Conservation (phyloP, 2,888 invertebrate species). For the Tachina fera region DNA sequence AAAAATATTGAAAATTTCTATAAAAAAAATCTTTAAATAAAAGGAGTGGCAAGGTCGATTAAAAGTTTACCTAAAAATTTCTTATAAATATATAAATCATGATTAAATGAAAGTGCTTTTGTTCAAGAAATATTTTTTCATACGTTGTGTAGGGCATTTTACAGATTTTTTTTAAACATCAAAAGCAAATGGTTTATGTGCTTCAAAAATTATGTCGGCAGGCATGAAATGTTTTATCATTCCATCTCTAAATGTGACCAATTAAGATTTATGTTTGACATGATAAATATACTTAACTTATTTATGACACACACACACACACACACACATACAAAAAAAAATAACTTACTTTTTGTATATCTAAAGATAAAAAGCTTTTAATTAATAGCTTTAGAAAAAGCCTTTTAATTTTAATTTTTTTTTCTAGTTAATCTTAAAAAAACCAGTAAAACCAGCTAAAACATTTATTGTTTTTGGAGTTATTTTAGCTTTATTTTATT, state of each 20-base stretch:
- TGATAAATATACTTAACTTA: constrained; percentile 62
- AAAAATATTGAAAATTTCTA: background rate
- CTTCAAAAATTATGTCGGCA: constrained; percentile 14
- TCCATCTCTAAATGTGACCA: constrained; percentile 52
- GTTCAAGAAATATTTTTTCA: no score
- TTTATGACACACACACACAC: constrained; percentile 51
- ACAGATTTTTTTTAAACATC: background rate
- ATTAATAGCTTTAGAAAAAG: constrained; percentile 6
- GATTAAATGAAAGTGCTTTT: no score
- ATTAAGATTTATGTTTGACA: constrained; percentile 69
- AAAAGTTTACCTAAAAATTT: background rate
- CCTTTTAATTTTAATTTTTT: background rate
- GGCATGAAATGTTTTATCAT: constrained; percentile 54
- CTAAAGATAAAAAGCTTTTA: background rate
- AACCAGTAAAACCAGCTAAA: constrained; percentile 33
- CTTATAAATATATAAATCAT: no score
- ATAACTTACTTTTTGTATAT: constrained; percentile 19
- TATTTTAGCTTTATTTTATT: background rate
- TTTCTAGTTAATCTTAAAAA: background rate
- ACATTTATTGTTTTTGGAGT: background rate
- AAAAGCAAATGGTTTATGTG: background rate
- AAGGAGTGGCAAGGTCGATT: background rate
- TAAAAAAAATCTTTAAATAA: no score
- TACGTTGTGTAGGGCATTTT: background rate
- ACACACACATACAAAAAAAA: no score